Percentiles rank a stretch among this genome's conserved stretches.
phyloP scores from a whole-genome alignment of 2,888 invertebrate species.

The Phania funesta region DNA sequence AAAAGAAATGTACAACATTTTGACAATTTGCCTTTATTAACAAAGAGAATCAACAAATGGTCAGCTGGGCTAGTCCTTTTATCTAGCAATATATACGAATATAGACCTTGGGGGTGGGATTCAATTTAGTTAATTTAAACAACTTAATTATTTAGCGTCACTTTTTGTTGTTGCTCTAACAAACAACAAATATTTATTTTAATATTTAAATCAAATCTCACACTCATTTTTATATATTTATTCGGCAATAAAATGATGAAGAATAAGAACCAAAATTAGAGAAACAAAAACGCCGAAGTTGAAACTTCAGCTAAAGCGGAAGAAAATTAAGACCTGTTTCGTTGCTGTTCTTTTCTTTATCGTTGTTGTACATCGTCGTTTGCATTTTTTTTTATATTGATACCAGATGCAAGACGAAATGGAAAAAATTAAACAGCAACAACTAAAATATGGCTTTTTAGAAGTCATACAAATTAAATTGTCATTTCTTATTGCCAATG shows the following conservation, averaged over 20 bases:
- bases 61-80: no score
- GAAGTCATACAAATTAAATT: constrained; percentile 59
- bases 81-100: no score
- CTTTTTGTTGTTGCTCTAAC: background rate
- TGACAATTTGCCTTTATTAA: no score
- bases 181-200: background rate
- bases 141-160: background rate
- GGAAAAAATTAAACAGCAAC: constrained; percentile 36
- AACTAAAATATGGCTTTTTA: constrained; percentile 51
- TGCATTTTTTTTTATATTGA: constrained; percentile 13
- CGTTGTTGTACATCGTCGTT: background rate
- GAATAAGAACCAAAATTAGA: background rate
- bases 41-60: no score
- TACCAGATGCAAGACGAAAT: constrained; percentile 33
- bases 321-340: constrained; percentile 53
- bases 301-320: constrained; percentile 44
- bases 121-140: background rate
- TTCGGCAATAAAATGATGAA: constrained; percentile 30
- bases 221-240: background rate
- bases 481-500: constrained; percentile 50
- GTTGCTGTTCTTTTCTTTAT: constrained; percentile 3
- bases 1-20: no score
- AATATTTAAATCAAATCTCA: constrained; percentile 37
- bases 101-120: no score
- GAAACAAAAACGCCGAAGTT: background rate